Percentiles rank a stretch among this genome's conserved stretches.
phyloP scores from a whole-genome alignment of 2,888 invertebrate genomes.

The Temnothorax unifasciatus region DNA sequence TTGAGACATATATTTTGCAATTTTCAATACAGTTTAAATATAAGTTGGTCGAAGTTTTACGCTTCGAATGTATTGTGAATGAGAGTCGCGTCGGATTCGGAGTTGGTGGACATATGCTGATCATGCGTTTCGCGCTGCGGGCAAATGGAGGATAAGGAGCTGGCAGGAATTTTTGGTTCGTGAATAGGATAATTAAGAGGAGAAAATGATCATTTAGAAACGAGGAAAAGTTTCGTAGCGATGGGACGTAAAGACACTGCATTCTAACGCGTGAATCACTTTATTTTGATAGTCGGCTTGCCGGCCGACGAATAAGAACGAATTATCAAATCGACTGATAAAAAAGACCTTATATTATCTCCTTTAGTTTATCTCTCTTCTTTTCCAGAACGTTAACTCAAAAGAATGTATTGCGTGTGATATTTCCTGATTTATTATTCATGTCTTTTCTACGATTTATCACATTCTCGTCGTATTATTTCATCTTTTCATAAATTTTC shows the following conservation, averaged over 20 bases:
- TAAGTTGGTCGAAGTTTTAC: not conserved
- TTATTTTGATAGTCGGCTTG: not conserved
- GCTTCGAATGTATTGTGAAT: not conserved
- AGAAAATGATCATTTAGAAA: not conserved
- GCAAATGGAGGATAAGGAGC: slow-evolving; percentile 7
- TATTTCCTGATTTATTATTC: not conserved
- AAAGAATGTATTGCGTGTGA: not conserved
- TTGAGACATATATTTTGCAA: not conserved
- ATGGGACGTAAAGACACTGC: not conserved
- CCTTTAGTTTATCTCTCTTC: not conserved
- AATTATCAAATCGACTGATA: slow-evolving; percentile 19
- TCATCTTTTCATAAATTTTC: not conserved
- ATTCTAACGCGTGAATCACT: not conserved
- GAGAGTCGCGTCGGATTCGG: not conserved
- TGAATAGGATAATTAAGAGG: not conserved
- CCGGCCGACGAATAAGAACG: not conserved
- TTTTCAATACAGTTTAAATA: not conserved
- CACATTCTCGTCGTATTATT: not conserved
- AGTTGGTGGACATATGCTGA: slow-evolving; percentile 19
- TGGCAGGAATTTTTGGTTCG: slow-evolving; percentile 18
- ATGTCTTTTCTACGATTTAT: not conserved
- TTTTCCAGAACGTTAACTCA: not conserved
- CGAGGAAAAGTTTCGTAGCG: not conserved
- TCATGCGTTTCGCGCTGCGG: slow-evolving; percentile 18
- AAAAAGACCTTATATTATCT: not conserved